Conservation (phyloP, 1,140 invertebrate species). For the Cyphomyrmex costatus region DNA sequence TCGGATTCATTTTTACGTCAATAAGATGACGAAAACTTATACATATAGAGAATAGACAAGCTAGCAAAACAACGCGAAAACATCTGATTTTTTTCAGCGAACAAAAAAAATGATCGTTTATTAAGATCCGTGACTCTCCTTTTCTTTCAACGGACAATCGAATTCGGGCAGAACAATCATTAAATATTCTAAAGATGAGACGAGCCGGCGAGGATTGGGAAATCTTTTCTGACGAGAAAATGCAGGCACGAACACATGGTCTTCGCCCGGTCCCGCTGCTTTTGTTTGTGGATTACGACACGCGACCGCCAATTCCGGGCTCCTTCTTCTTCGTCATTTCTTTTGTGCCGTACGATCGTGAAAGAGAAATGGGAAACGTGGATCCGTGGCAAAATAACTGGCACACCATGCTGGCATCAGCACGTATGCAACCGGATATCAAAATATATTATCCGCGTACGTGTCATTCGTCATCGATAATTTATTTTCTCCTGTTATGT, state of each 20-base stretch:
- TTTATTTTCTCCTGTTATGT: background rate
- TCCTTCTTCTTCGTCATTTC: background rate
- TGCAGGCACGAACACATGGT: background rate
- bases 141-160: background rate
- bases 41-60: no score
- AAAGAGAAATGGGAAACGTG: slow-evolving; percentile 18
- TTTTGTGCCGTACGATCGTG: background rate
- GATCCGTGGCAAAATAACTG: background rate
- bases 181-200: slow-evolving; percentile 36
- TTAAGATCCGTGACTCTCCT: no score
- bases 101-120: no score
- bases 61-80: background rate
- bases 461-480: slow-evolving; percentile 23
- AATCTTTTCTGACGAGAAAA: slow-evolving; percentile 21
- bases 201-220: background rate
- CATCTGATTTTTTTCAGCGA: no score
- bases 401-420: background rate
- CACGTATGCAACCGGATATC: slow-evolving; percentile 35
- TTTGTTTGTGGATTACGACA: slow-evolving; percentile 36
- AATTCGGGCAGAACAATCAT: background rate
- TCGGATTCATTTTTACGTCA: background rate
- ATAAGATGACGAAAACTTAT: background rate
- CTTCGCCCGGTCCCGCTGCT: slow-evolving; percentile 3
- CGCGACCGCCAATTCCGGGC: background rate
- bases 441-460: slow-evolving; percentile 39